phyloP scores from a whole-genome alignment of 2,113 vertebrate species.

The Muscicapa adusta region DNA sequence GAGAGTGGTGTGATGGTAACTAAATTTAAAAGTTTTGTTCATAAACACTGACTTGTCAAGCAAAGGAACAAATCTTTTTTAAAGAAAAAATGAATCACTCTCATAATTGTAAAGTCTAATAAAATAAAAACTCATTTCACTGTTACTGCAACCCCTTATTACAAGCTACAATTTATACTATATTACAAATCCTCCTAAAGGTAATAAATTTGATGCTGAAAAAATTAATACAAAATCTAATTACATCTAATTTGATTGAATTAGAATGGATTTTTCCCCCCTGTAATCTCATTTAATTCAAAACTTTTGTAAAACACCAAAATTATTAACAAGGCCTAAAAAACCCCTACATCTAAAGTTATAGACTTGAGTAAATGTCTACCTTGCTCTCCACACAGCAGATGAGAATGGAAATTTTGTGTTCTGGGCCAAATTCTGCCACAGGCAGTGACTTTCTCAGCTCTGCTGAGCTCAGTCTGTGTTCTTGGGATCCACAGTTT shows the following conservation, averaged over 20 bases:
- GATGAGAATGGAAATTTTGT: not conserved
- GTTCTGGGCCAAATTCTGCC: not conserved
- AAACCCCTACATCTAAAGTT: fast-evolving
- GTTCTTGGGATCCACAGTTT: not conserved
- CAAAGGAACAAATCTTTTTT: slow-evolving; percentile 15
- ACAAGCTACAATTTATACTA: not conserved
- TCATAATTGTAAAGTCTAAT: not conserved
- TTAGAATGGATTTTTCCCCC: not conserved
- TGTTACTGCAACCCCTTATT: slow-evolving; percentile 17
- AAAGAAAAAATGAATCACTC: slow-evolving; percentile 18
- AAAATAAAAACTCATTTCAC: slow-evolving; percentile 34
- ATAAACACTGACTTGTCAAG: not conserved
- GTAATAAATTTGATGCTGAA: slow-evolving; percentile 28
- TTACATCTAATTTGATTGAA: slow-evolving; percentile 51
- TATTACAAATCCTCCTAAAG: slow-evolving; percentile 19
- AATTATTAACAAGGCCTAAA: not conserved
- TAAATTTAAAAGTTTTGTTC: slow-evolving; percentile 18
- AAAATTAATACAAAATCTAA: slow-evolving; percentile 52
- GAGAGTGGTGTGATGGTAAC: not conserved
- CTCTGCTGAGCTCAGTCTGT: not conserved
- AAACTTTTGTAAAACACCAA: not conserved
- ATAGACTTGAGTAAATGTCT: not conserved
- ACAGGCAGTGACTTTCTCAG: not conserved
- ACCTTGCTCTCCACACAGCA: not conserved
- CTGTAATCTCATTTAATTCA: slow-evolving; percentile 30